Evolutionary conservation across 2,797 vertebrate genomes (phyloP), one percentile per base, ranked within the genome.

Genomic region (Odontamblyopus rebecca): DNA sequence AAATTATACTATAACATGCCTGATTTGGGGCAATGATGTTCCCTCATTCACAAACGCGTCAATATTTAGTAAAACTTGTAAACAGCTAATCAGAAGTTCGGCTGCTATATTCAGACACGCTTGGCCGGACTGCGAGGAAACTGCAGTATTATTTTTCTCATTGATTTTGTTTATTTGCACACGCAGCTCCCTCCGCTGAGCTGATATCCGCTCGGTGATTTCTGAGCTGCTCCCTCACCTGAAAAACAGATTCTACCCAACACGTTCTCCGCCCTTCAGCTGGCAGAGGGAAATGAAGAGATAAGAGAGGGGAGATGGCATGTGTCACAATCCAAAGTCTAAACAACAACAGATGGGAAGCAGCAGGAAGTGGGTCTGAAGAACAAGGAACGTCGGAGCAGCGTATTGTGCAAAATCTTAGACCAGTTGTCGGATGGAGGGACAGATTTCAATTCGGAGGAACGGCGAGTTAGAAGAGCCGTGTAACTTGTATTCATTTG

Each of bases 131-230:
- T 19, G n/a, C 15, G 38, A 44, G 13, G 15, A 48, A 48, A 4
- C 61, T 3, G 38, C n/a, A 27, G 62, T 26, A 44, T 64, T 64
- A 41, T 15, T 41, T 26, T 67, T 32, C 27, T 5, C 5, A 1
- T n/a, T 18, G 51, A 64, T 71, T 79, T 32, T 2, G 70, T 69
- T 67, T 66, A 77, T 77, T 77, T 78, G 53, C 51, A 13, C 27
- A 1, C 44, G 69, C 48, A 57, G 38, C 61, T 67, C 69, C 61
- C 71, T 16, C 66, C 19, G 51, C 56, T 41, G 56, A 76, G 57
- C 41, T 56, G 8, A 57, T 57, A 70, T 30, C 59, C 56, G 3
- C 1, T 50, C 5, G 26, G 35, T 57, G 19, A 35, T 64, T 1
- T 18, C 67, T 66, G 13, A 3, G 23, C 48, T 32, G 53, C 65